Percentiles rank a stretch among this genome's conserved stretches.
Evolutionary conservation across 1,140 invertebrate genomes (phyloP).

Genomic region (Drosophila arawakana): DNA sequence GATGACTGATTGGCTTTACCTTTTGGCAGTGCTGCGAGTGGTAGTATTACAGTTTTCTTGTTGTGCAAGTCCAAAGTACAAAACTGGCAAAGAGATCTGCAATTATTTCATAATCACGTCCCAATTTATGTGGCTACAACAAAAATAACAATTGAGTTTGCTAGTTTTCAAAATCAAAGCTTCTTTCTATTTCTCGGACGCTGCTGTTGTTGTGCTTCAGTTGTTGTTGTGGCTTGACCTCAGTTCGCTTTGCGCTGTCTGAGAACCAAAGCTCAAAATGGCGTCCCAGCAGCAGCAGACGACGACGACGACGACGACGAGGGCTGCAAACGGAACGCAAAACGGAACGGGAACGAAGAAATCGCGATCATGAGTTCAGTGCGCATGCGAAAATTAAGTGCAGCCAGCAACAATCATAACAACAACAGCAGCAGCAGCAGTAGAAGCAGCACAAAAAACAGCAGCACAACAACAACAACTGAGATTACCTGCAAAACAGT

Average conservation of each 20-base stretch:
- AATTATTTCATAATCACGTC: constrained; percentile 82
- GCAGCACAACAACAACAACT: constrained; percentile 41
- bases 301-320: constrained; percentile 12
- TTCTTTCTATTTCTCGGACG: constrained; percentile 76
- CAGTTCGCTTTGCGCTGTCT: constrained; percentile 45
- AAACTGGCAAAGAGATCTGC: constrained; percentile 50
- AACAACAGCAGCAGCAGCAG: constrained; percentile 37
- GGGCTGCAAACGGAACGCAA: constrained; percentile 40
- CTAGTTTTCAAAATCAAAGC: constrained; percentile 73
- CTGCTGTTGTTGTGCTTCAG: constrained; percentile 33
- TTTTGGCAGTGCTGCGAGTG: background rate
- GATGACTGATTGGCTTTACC: constrained; percentile 32
- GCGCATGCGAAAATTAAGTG: constrained; percentile 82
- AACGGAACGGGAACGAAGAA: constrained; percentile 70
- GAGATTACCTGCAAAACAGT: constrained; percentile 81
- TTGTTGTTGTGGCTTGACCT: constrained; percentile 48
- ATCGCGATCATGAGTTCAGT: constrained; percentile 78
- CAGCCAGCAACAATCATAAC: constrained; percentile 76
- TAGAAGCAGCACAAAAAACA: constrained; percentile 49
- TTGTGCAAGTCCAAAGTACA: constrained; percentile 70
- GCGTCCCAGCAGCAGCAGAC: constrained; percentile 43
- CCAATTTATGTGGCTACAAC: constrained; percentile 72
- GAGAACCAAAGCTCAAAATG: constrained; percentile 75
- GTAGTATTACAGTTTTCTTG: constrained; percentile 11
- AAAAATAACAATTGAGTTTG: constrained; percentile 39